These are phyloP conservation scores for Gallinago stenura DNA, from an alignment of 2,797 vertebrate genomes.

Conservation along the genomic window DNA sequence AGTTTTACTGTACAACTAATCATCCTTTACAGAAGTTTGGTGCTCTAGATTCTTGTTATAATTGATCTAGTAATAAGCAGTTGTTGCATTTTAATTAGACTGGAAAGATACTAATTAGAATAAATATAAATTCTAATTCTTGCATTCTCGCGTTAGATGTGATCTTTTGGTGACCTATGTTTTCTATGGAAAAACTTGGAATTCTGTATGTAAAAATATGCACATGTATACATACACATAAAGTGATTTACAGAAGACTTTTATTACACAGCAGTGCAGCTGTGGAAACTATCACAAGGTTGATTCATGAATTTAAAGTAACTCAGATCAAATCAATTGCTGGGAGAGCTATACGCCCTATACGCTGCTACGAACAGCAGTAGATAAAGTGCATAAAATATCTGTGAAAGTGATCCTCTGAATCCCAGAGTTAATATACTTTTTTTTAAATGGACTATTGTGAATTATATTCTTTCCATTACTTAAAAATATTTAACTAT, in stretches of 20 bases:
- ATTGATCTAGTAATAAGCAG: neutral
- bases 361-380: neutral
- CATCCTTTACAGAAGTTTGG: neutral
- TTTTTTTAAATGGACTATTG: neutral
- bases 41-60: neutral
- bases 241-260: constrained; percentile 28
- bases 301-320: constrained; percentile 40
- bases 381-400: constrained; percentile 9
- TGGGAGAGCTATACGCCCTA: neutral
- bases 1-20: neutral
- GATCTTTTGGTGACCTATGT: neutral
- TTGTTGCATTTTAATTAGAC: neutral
- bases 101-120: neutral
- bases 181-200: neutral
- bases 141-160: neutral
- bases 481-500: constrained; percentile 28
- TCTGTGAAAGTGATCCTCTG: neutral
- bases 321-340: neutral
- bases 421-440: constrained; percentile 16
- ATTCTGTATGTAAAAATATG: neutral
- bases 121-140: neutral
- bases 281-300: neutral
- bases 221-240: neutral
- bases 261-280: neutral
- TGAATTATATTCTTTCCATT: neutral